Evolutionary conservation across 1,140 invertebrate species (phyloP), one percentile per base, ranked within the genome.

Genomic region (Tenebrio molitor): DNA sequence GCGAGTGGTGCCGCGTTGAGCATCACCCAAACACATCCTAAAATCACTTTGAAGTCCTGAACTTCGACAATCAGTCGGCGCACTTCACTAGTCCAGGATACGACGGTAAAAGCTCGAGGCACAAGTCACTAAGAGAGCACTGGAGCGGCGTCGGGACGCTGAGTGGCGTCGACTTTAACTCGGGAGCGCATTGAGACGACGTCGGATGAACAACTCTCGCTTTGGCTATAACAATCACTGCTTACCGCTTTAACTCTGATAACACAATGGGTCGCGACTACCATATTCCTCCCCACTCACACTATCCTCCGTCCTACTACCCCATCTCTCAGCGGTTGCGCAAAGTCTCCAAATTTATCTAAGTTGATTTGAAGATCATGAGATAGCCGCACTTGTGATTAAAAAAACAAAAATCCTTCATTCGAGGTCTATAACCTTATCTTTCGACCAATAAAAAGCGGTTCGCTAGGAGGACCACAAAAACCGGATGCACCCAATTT

Each of bases 21-120:
- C 80, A 81, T 81, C 80, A 81, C 80, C 76, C 80, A 81, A 77
- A 65, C 77, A 75, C 79, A 81, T 80, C 80, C 77, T 80, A 81
- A 72, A 78, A 77, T 74, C 73, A 73, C 73, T 65, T 36, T 50
- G 33, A 44, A 62, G 58, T 42, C 69, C 39, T 64, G 42, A 44
- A 64, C 66, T 65, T 71, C 69, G 50, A 46, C 36, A 64, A 33
- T 44, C 39, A 25, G 14, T 46, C 53, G 23, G 15, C 69, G 46
- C 25, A 34, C 29, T 53, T 39, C 29, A 41, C 50, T 39, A 10
- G 33, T 21, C 23, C 19, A 46, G 33, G 62, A 64, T 64, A 17
- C 10, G 10, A 14, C n/a, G 12, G 16, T 3, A 10, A 5, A 36
- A 34, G 15, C 25, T 64, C 25, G 29, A 34, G 7, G 36, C 36